Evolutionary conservation across 2,797 vertebrate genomes (phyloP).

Genomic region (Rhinichthys osculus): DNA sequence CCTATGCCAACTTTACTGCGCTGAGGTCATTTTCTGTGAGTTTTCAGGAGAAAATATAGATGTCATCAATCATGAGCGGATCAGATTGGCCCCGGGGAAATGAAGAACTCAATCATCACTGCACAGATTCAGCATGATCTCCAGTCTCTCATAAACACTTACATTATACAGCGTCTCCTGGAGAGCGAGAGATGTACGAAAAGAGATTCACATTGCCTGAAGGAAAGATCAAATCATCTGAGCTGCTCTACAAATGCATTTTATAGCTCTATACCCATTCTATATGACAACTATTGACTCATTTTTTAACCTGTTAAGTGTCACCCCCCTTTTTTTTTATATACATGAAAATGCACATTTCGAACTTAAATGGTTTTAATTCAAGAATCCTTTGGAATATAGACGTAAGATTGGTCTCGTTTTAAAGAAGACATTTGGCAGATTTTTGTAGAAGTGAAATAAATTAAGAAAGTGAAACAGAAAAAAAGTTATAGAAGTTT

Average conservation of each 20-base stretch:
- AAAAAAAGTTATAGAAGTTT: no score
- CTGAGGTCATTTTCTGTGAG: conserved; percentile 50
- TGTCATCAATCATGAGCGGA: conserved; percentile 61
- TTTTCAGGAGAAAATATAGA: conserved; percentile 46
- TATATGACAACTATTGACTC: background rate
- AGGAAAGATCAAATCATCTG: background rate
- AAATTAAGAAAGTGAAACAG: no score
- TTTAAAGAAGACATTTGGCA: no score
- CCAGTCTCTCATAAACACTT: background rate
- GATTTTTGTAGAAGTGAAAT: no score
- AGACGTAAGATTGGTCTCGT: no score
- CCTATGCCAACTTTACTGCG: conserved; percentile 56
- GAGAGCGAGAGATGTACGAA: background rate
- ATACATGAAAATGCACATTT: no score
- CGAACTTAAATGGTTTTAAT: no score
- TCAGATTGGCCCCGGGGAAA: conserved; percentile 50
- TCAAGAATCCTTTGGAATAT: no score
- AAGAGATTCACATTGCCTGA: background rate
- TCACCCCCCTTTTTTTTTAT: no score
- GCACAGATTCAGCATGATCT: background rate
- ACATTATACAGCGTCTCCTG: background rate
- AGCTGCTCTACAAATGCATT: background rate
- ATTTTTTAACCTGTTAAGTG: background rate
- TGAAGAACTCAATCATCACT: conserved; percentile 33
- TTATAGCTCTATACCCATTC: background rate